Base-by-base conservation (phyloP, 2,888 invertebrate genomes). In the Polydesmus complanatus region DNA sequence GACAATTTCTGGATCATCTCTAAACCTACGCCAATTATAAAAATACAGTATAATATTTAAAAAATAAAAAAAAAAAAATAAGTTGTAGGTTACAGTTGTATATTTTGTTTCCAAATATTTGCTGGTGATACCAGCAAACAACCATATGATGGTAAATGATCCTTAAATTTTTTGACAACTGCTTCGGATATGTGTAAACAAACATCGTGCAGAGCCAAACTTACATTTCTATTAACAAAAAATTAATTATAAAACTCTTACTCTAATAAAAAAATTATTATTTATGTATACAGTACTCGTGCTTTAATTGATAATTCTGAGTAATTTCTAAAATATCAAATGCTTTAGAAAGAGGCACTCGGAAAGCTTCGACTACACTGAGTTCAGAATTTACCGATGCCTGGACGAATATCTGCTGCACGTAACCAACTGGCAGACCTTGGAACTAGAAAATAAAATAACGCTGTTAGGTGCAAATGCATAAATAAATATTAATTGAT, bases 41-140 rank as follows among this genome's bases (percentile, higher is more conserved):
- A 22, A 21, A 22, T 53, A 22, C n/a, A 14, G 14, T 14, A 37
- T 14, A 5, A 37, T 8, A 37, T 37, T 14, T 37, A 37, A 8
- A 37, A 8, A 8, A 8, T 8, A 8, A 27, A 58, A 11, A 54
- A 52, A 21, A 8, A 25, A 25, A 19, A 54, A 59, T 59, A 27
- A 27, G 5, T 2, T 54, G 8, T 50, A 53, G 26, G 21, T 57
- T 62, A 63, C 62, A 49, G 79, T 68, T 86, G 83, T 27, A 83
- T 77, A 72, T 87, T 87, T 71, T 89, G 86, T 67, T 85, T 84
- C 96, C 96, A 96, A 62, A 96, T 80, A 77, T 91, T 93, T 3
- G 92, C 93, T 0, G 95, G 96, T 1, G 95, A 95, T 8, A 96
- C 76, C 49, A 92, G 77, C 26, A 96, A 79, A 73, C 96, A 96